Conservation (phyloP, 2,888 invertebrate species). For the Troides oblongomaculatus region DNA sequence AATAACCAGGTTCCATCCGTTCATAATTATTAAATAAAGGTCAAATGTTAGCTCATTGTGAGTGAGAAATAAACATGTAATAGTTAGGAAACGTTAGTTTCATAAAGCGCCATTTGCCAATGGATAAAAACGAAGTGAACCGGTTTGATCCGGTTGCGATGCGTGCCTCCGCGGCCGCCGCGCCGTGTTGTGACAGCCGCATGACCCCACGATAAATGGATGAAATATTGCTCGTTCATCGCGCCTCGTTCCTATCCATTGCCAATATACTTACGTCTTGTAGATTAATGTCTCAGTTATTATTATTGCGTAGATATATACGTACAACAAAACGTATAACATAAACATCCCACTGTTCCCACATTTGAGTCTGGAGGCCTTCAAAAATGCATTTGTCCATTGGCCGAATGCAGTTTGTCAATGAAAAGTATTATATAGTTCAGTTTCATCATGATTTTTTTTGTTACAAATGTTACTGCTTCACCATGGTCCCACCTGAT, state of each 20-base stretch:
- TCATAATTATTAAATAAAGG: too few relatives aligned
- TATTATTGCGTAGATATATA: neutral
- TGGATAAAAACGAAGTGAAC: constrained; percentile 34
- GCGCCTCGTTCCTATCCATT: constrained; percentile 16
- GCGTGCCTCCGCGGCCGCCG: constrained; percentile 33
- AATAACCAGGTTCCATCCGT: too few relatives aligned
- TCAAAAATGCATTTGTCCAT: too few relatives aligned
- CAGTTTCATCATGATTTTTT: too few relatives aligned
- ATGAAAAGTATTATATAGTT: too few relatives aligned
- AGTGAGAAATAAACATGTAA: neutral
- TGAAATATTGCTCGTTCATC: constrained; percentile 34
- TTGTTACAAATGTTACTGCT: too few relatives aligned
- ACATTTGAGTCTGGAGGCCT: neutral
- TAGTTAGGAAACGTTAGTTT: constrained; percentile 17
- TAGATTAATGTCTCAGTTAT: neutral
- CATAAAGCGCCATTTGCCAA: constrained; percentile 34
- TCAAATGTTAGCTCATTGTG: too few relatives aligned
- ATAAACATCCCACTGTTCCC: neutral
- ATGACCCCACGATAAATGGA: constrained; percentile 41
- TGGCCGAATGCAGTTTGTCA: too few relatives aligned
- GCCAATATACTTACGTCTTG: neutral
- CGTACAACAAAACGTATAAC: neutral
- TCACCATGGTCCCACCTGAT: too few relatives aligned
- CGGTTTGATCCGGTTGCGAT: constrained; percentile 36
- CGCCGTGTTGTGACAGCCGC: constrained; percentile 33